Evolutionary conservation across 2,888 invertebrate genomes (phyloP).

Genomic region (Acronicta alni): DNA sequence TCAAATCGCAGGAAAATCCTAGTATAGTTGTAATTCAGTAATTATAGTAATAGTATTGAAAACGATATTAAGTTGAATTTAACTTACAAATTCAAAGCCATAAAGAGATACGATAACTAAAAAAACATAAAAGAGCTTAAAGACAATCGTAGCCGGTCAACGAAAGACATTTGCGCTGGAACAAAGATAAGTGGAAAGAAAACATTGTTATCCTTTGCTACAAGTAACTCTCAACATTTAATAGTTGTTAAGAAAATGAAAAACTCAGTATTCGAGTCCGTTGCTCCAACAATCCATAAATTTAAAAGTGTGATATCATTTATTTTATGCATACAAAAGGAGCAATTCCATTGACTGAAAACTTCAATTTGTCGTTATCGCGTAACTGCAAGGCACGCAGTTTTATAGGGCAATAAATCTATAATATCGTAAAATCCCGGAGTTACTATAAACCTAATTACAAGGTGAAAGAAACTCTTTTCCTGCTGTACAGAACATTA

Average conservation of each 20-base stretch:
- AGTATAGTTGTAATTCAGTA: too few species aligned
- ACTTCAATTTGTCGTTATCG: conserved; percentile 49
- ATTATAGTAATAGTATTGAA: too few species aligned
- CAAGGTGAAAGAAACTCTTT: conserved; percentile 45
- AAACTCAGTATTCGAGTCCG: conserved; percentile 3
- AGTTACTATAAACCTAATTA: conserved; percentile 43
- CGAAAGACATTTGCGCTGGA: conserved; percentile 12
- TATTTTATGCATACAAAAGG: conserved; percentile 32
- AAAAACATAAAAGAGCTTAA: conserved; percentile 7
- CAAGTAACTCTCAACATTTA: conserved; percentile 5
- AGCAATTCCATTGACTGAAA: conserved; percentile 45
- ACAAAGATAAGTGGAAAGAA: conserved; percentile 24
- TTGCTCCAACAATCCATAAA: conserved; percentile 7
- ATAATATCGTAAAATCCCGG: conserved; percentile 37
- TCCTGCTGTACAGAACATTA: conserved; percentile 54
- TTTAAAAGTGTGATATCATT: conserved; percentile 13
- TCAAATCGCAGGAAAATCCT: too few species aligned
- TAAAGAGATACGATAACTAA: conserved; percentile 9
- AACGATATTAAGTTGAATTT: conserved; percentile 12
- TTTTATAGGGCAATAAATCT: conserved; percentile 48
- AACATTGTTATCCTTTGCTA: conserved; percentile 14
- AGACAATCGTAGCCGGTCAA: conserved; percentile 6
- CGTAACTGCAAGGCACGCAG: conserved; percentile 23
- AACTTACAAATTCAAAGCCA: conserved; percentile 6
- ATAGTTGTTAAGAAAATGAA: conserved; percentile 8